A percentile compares a stretch with the other conserved stretches of the same genome.
These are phyloP conservation scores for Gryon sp. DNA, from an alignment of 1,140 invertebrate species.

Conservation along the genomic window DNA sequence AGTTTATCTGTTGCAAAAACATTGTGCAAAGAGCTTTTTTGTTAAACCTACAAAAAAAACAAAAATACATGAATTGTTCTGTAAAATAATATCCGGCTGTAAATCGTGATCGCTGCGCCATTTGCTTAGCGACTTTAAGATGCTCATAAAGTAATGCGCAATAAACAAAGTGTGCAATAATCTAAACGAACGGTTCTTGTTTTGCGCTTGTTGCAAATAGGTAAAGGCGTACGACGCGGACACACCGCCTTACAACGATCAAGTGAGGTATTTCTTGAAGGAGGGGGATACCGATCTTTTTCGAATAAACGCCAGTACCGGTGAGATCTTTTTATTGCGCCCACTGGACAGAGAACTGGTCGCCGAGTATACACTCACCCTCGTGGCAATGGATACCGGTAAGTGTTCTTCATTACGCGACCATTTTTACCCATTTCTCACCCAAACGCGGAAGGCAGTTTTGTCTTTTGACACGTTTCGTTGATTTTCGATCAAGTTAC, in stretches of 20 bases:
- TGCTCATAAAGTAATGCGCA: conserved; percentile 45
- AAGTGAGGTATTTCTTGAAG: conserved; percentile 94
- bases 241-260: conserved; percentile 92
- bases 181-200: conserved; percentile 49
- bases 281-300: conserved; percentile 94
- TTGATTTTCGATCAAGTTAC: conserved; percentile 50
- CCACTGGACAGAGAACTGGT: conserved; percentile 91
- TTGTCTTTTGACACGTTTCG: conserved; percentile 51
- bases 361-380: conserved; percentile 88
- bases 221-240: conserved; percentile 94
- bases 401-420: conserved; percentile 75
- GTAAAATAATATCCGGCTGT: conserved; percentile 22
- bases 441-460: conserved; percentile 59
- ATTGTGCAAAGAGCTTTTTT: not conserved
- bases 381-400: conserved; percentile 96
- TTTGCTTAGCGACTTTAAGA: conserved; percentile 27
- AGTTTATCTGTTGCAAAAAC: too few species aligned
- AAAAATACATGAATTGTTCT: conserved; percentile 9
- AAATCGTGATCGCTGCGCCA: not conserved
- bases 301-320: conserved; percentile 92
- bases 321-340: conserved; percentile 89
- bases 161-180: conserved; percentile 58
- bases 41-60: not conserved
- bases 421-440: conserved; percentile 48
- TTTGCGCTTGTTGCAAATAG: conserved; percentile 71